Evolutionary conservation across 2,888 invertebrate genomes (phyloP), one percentile per base, ranked within the genome.

Genomic region (Metalampra italica): DNA sequence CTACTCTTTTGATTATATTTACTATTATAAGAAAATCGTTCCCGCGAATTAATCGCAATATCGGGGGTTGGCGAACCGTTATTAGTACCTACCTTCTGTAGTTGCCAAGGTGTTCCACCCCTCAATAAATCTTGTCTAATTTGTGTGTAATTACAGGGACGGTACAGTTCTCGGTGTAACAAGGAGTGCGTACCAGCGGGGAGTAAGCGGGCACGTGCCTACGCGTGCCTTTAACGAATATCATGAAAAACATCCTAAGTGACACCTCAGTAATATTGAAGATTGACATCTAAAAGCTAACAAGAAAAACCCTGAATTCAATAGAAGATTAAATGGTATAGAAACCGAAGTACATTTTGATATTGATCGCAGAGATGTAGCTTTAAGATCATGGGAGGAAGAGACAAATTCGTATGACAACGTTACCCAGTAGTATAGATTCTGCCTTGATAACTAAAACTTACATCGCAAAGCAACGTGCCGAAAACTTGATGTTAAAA

Each of bases 51-150:
- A 82, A 84, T 82, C 79, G 83, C 80, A 84, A 87, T 88, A 87
- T 86, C 77, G 77, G 71, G n/a, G 71, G 74, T 75, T 82, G 82
- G 80, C 84, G 82, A 78, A 78, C 81, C 86, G 81, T 87, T 87
- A 87, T 85, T 86, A 84, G 84, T 87, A 83, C 82, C 82, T 87
- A 83, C 82, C 82, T 78, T 75, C 77, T 76, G 80, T 83, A 86
- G 89, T 89, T 89, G 82, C 87, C 78, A 88, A 89, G 88, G 88
- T 89, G 88, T 86, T 82, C 79, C 82, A 82, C 88, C 89, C 89
- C 85, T 81, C 88, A 71, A 88, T 89, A 89, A 89, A 89, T 89
- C 88, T 89, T 88, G 84, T 86, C 87, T 89, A 89, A 89, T 89
- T 89, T 89, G 87, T 89, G 87, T 88, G 89, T 89, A 88, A 89